Base-by-base conservation (phyloP, 2,888 invertebrate species). In the Drosophila borealis region DNA sequence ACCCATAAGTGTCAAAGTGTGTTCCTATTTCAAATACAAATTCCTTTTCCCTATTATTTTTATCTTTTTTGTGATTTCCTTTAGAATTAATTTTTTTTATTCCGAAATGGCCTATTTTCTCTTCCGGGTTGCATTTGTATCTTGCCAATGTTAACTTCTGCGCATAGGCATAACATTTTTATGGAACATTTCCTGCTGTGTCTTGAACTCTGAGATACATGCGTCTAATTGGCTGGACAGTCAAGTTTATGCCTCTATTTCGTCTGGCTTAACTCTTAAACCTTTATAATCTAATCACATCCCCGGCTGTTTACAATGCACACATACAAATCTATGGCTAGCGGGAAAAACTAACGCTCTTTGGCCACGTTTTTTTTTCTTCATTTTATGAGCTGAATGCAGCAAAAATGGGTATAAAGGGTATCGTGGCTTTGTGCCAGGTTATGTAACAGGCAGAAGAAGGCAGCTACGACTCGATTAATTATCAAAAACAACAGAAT, bases 221-320 rank as follows among this genome's bases (percentile, higher is more conserved):
- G 37, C 25, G 6, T 34, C 49, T 66, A 53, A 77, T 66, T 60
- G 48, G 41, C 41, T 25, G 14, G 4, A 25, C 56, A 72, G 73
- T 73, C 78, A 67, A 61, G 74, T 78, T 74, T 60, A 73, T 61
- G 56, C 46, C 21, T n/a, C 42, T 29, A 63, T 48, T 45, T 37
- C 44, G 42, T 2, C 17, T 39, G 17, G 41, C 57, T 48, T 29
- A 36, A 37, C 36, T 36, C 29, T 56, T 11, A 36, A 21, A 56
- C 10, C 36, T 55, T 42, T 36, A 68, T 69, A 69, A 70, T 56
- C 67, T 60, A 57, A 73, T 60, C 73, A 51, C 65, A 71, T 42
- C 60, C 61, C 66, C 21, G 14, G 29, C 68, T 37, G 19, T 48
- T 68, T 45, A 41, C 62, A 51, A 55, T 66, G 19, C 53, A 25